These are phyloP conservation scores for Thalassarche chlororhynchos DNA, from an alignment of 2,113 vertebrate genomes.

Conservation along the genomic window DNA sequence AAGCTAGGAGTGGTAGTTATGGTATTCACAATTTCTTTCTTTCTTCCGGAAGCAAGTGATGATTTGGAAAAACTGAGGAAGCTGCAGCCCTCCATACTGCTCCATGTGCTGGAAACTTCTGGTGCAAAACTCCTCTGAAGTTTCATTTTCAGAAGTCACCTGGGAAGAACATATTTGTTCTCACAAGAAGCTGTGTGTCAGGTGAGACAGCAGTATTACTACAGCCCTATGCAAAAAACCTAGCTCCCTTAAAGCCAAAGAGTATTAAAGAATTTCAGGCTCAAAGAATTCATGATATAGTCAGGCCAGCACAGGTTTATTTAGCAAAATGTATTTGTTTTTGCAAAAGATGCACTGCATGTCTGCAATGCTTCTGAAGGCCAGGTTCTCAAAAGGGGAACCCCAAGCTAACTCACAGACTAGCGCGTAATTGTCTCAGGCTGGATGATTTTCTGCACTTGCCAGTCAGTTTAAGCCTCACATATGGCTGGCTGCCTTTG, in stretches of 20 bases:
- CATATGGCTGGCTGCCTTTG: background rate
- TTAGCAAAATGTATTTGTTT: background rate
- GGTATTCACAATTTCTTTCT: background rate
- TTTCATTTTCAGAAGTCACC: background rate
- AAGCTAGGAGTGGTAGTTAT: background rate
- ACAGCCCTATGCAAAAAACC: background rate
- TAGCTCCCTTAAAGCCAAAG: background rate
- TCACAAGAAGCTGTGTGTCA: background rate
- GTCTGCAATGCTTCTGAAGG: background rate
- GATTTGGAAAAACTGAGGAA: background rate
- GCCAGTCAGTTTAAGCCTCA: slow-evolving; percentile 27
- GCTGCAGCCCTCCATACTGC: background rate
- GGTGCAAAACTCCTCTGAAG: background rate
- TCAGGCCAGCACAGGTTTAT: background rate
- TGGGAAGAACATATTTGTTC: background rate
- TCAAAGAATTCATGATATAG: background rate
- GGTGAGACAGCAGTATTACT: background rate
- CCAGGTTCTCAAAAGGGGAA: background rate
- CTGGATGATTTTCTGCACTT: background rate
- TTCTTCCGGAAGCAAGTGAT: background rate
- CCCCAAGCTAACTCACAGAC: background rate
- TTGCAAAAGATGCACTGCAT: background rate
- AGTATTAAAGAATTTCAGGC: background rate
- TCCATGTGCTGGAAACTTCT: background rate
- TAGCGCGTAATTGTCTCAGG: background rate